Evolutionary conservation across 1,140 invertebrate genomes (phyloP).

Genomic region (Papilio polytes): DNA sequence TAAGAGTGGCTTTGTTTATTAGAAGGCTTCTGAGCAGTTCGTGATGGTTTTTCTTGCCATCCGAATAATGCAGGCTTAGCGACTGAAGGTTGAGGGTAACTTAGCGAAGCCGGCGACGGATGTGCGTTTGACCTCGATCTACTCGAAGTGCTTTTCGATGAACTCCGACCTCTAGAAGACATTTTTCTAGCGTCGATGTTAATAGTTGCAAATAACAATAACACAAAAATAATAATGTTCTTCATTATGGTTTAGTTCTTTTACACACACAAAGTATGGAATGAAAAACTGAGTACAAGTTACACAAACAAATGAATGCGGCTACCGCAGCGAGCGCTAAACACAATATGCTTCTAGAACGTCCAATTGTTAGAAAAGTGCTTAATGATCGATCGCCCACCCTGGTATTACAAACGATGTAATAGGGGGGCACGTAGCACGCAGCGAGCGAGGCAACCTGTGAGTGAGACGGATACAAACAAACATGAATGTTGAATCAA

Average conservation of each 20-base stretch:
- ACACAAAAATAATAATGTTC: conserved; percentile 49
- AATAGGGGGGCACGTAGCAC: conserved; percentile 32
- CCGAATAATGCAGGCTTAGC: conserved; percentile 73
- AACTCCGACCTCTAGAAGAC: conserved; percentile 59
- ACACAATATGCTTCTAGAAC: conserved; percentile 63
- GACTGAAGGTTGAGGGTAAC: conserved; percentile 67
- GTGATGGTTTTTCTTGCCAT: conserved; percentile 74
- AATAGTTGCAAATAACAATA: conserved; percentile 48
- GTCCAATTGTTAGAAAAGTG: conserved; percentile 40
- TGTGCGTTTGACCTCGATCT: conserved; percentile 65
- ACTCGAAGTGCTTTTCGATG: conserved; percentile 44
- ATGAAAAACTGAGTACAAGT: neutral
- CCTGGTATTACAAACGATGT: conserved; percentile 44
- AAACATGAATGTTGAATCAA: conserved; percentile 53
- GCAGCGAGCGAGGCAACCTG: conserved; percentile 38
- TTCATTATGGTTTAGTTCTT: conserved; percentile 49
- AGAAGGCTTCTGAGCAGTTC: conserved; percentile 58
- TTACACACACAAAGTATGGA: neutral
- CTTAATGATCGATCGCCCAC: conserved; percentile 61
- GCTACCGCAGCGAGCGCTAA: conserved; percentile 47
- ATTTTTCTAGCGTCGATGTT: conserved; percentile 66
- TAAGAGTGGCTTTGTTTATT: conserved; percentile 70
- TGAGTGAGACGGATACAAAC: conserved; percentile 50
- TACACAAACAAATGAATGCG: conserved; percentile 38
- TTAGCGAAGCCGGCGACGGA: conserved; percentile 72